A percentile compares a stretch with the other conserved stretches of the same genome.
Evolutionary conservation across 1,140 invertebrate species (phyloP).

Genomic region (Drosophila leontia): DNA sequence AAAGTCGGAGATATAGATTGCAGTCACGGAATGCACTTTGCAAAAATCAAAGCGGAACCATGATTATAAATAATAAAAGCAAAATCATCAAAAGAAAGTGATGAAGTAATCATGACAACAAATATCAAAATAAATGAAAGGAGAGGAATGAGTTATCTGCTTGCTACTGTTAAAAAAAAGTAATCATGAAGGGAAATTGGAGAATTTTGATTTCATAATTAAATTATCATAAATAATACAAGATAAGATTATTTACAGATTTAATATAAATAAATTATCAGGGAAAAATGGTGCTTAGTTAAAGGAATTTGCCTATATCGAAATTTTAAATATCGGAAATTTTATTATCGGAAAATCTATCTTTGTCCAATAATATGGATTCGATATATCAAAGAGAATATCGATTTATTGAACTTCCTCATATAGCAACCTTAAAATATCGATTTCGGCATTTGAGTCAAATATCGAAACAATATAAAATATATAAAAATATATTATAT

Average conservation of each 20-base stretch:
- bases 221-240: background rate
- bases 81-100: constrained; percentile 19
- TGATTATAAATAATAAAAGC: background rate
- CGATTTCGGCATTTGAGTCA: no score
- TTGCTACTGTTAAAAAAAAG: background rate
- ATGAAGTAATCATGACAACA: constrained; percentile 11
- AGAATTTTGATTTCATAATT: background rate
- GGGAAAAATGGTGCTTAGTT: no score
- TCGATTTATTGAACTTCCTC: no score
- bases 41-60: constrained; percentile 28
- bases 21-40: constrained; percentile 35
- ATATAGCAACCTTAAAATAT: no score
- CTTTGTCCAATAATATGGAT: no score
- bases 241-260: background rate
- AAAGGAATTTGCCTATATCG: no score
- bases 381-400: no score
- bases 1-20: constrained; percentile 25
- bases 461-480: no score
- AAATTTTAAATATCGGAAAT: no score
- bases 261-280: background rate
- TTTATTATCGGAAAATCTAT: no score
- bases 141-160: background rate
- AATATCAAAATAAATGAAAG: background rate
- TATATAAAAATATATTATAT: no score
- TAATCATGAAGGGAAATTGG: background rate